Evolutionary conservation across 1,140 invertebrate genomes (phyloP).

Genomic region (Heliothis virescens): DNA sequence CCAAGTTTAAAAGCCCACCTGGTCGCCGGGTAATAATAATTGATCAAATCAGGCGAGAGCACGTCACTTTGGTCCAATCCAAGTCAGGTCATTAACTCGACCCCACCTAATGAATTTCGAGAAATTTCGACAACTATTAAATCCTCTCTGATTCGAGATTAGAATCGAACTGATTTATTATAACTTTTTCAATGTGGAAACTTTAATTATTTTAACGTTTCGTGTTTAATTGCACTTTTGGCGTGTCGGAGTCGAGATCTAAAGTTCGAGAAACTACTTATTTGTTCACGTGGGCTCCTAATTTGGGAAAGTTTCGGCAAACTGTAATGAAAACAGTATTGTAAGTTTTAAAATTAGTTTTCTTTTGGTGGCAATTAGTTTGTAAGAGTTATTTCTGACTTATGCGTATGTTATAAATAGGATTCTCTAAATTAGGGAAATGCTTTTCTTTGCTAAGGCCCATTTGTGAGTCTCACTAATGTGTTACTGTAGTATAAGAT

Average conservation of each 20-base stretch:
- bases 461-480: no score
- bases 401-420: no score
- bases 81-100: constrained; percentile 12
- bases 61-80: constrained; percentile 9
- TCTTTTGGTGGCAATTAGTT: no score
- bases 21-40: constrained; percentile 8
- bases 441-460: no score
- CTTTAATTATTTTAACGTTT: constrained; percentile 40
- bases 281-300: no score
- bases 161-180: constrained; percentile 22
- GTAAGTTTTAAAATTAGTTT: no score
- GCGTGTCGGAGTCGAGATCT: not conserved
- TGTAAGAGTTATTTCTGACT: no score
- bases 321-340: no score
- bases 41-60: constrained; percentile 37
- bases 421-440: no score
- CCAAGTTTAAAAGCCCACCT: not conserved
- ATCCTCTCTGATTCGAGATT: constrained; percentile 27
- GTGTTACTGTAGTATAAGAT: no score
- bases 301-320: not conserved
- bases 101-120: constrained; percentile 29
- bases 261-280: no score
- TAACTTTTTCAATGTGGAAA: constrained; percentile 34
- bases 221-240: constrained; percentile 23
- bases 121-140: constrained; percentile 37